Evolutionary conservation across 2,888 invertebrate species (phyloP), one percentile per base, ranked within the genome.

Genomic region (Caenorhabditis sinica): DNA sequence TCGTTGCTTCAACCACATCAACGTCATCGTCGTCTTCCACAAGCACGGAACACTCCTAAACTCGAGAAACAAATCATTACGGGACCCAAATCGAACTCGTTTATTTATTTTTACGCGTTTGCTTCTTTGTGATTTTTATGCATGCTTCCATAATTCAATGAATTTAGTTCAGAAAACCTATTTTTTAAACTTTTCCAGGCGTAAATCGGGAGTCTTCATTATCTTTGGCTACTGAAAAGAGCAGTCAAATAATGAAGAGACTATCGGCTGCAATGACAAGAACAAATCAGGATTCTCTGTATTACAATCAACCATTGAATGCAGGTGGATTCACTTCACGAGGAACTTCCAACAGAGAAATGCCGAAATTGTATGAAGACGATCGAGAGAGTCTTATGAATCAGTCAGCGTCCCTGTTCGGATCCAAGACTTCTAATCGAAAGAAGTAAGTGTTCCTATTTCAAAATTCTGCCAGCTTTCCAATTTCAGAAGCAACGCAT

Each of bases 191-290:
- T 33, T 15, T 77, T 83, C 15, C 66, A 87, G 89, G 88, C 33
- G 72, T 89, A 20, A 89, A 89, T 80, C 83, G 87, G 17, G 85
- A 80, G 43, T 90, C 90, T 15, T 85, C 87, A 28, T 68, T 88
- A 5, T 89, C 90, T 1, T 53, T 87, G 49, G 83, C 82, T 15
- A 58, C 76, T 51, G 85, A 84, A 17, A 85, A 85, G 33, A 68
- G 74, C 20, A 75, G 82, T 65, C 76, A 81, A 58, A 43, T 86
- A 36, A 81, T 81, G 83, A 83, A 83, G 33, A 20, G 83, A 30
- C 68, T 51, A 30, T 69, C 83, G 3, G 83, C 65, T 13, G 74
- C 74, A 9, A 15, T 81, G n/a, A 20, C 17, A 30, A 58, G 81
- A 9, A 66, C 65, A 2, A 77, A 61, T 53, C 73, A 65, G 25